Percentiles rank a stretch among this genome's conserved stretches.
phyloP scores from a whole-genome alignment of 2,888 invertebrate genomes.

The Heliconius ismenius region DNA sequence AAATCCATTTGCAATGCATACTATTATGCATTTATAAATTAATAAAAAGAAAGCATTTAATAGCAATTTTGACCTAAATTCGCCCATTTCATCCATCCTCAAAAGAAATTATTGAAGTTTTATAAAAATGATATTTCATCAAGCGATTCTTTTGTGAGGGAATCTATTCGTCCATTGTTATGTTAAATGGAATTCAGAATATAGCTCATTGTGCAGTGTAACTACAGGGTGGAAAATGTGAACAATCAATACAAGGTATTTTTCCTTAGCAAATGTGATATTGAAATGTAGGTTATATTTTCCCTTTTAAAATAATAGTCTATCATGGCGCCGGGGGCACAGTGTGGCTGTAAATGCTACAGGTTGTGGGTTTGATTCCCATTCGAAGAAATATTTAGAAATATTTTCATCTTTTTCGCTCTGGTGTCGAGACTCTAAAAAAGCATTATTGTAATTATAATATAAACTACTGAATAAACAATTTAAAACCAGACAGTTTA shows the following conservation, averaged over 20 bases:
- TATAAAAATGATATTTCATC: constrained; percentile 32
- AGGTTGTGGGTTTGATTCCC: no score
- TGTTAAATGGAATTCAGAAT: constrained; percentile 63
- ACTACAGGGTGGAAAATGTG: constrained; percentile 12
- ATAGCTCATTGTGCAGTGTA: constrained; percentile 43
- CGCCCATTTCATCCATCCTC: background rate
- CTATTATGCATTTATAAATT: background rate
- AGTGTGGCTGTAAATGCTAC: no score
- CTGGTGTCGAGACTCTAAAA: no score
- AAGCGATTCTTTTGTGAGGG: constrained; percentile 48
- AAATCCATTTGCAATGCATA: no score
- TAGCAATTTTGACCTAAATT: background rate
- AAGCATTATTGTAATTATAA: background rate
- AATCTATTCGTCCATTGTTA: constrained; percentile 55
- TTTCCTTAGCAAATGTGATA: background rate
- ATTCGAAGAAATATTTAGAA: no score
- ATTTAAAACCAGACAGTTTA: constrained; percentile 8
- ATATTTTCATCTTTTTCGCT: no score
- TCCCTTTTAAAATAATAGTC: background rate
- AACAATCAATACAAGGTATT: constrained; percentile 3
- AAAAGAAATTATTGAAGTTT: constrained; percentile 14
- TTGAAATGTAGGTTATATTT: background rate
- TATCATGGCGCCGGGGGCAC: no score
- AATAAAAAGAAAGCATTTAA: background rate
- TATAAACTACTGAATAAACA: background rate